Conservation (phyloP, 2,888 invertebrate species). For the Pyrocoelia pectoralis region DNA sequence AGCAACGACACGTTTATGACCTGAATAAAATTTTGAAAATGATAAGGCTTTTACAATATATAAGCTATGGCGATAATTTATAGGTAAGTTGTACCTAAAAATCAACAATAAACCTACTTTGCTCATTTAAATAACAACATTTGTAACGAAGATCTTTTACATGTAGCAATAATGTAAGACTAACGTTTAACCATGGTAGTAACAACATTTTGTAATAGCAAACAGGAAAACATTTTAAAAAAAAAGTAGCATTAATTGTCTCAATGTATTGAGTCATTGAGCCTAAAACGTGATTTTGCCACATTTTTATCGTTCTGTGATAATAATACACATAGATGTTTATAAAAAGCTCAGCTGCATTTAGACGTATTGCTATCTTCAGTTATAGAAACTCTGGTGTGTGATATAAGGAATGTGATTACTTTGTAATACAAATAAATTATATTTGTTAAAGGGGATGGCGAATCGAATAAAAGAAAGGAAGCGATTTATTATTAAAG, state of each 20-base stretch:
- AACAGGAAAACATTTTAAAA: too few species aligned
- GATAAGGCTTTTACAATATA: neutral
- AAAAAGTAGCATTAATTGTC: neutral
- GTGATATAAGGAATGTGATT: constrained; percentile 35
- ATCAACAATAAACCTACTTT: neutral
- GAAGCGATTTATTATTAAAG: constrained; percentile 7
- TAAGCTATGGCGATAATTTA: neutral
- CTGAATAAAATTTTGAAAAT: neutral
- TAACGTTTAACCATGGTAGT: constrained; percentile 24
- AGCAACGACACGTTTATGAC: constrained; percentile 6
- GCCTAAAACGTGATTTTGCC: constrained; percentile 22
- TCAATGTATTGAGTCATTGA: constrained; percentile 7
- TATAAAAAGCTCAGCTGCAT: constrained; percentile 20
- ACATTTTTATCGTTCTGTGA: constrained; percentile 34
- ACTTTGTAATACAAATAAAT: constrained; percentile 25
- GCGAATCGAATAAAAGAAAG: constrained; percentile 1
- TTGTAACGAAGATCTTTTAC: constrained; percentile 22
- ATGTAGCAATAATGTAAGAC: constrained; percentile 38
- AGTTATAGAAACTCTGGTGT: constrained; percentile 30
- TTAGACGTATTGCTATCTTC: constrained; percentile 24
- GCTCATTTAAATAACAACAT: constrained; percentile 8
- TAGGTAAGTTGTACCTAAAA: neutral
- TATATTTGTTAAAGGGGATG: constrained; percentile 22
- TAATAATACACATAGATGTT: constrained; percentile 29
- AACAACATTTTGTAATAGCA: constrained; percentile 20